Evolutionary conservation across 1,140 invertebrate genomes (phyloP).

Genomic region (Drosophila seguyi): DNA sequence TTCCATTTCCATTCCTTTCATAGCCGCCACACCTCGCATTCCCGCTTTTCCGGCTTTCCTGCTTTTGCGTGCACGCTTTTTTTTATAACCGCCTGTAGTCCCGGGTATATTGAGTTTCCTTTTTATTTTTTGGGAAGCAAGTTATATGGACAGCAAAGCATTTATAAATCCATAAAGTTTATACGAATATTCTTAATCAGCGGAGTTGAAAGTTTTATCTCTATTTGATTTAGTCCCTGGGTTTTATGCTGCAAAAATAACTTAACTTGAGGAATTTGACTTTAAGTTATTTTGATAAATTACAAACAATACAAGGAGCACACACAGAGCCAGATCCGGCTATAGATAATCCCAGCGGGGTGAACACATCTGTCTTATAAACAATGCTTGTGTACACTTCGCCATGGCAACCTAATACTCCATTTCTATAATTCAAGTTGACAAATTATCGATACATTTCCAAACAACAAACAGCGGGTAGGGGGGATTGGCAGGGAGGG

Average conservation of each 20-base stretch:
- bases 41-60: background rate
- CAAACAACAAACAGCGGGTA: conserved; percentile 35
- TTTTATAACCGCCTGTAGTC: conserved; percentile 1
- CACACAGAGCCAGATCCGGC: background rate
- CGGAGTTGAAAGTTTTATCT: conserved; percentile 5
- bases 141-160: conserved; percentile 11
- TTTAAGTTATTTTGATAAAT: conserved; percentile 11
- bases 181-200: conserved; percentile 21
- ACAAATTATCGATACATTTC: conserved; percentile 71
- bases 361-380: background rate
- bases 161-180: conserved; percentile 20
- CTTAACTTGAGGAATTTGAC: background rate
- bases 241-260: too few species aligned
- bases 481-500: too few species aligned
- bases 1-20: conserved; percentile 2
- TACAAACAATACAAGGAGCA: background rate
- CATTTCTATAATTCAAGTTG: conserved; percentile 55
- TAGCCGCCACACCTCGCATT: conserved; percentile 8
- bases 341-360: conserved; percentile 8
- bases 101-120: conserved; percentile 3
- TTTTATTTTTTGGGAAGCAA: background rate
- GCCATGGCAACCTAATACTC: conserved; percentile 36
- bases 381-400: conserved; percentile 19
- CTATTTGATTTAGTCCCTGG: background rate
- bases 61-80: conserved; percentile 6